These are phyloP conservation scores for Etheostoma nigrum DNA, from an alignment of 2,797 vertebrate genomes.

Conservation along the genomic window DNA sequence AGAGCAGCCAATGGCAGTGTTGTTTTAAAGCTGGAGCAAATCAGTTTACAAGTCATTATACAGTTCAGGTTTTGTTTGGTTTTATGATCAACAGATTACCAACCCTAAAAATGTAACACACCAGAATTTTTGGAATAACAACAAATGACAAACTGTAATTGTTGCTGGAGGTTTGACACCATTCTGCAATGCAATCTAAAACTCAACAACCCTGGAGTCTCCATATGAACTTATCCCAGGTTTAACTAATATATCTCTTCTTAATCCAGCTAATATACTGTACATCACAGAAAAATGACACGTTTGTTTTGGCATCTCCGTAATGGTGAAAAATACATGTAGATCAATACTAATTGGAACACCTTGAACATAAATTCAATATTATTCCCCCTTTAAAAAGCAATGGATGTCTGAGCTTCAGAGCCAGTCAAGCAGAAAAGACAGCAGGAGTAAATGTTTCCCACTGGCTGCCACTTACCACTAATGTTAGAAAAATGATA, in stretches of 20 bases:
- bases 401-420: constrained; percentile 39
- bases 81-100: neutral
- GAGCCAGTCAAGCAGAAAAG: constrained; percentile 59
- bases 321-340: constrained; percentile 11
- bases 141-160: neutral
- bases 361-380: constrained; percentile 22
- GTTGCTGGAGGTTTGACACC: neutral
- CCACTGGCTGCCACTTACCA: constrained; percentile 73
- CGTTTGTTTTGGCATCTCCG: neutral
- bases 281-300: neutral
- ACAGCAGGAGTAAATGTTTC: constrained; percentile 69
- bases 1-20: neutral
- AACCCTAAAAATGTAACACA: neutral
- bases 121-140: neutral
- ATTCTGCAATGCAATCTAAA: neutral
- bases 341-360: constrained; percentile 41
- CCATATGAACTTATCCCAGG: neutral
- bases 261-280: neutral
- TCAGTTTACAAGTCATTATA: neutral
- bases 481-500: constrained; percentile 78
- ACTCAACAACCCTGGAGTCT: neutral
- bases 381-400: constrained; percentile 31
- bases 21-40: neutral
- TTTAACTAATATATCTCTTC: neutral
- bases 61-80: neutral